Conservation (phyloP, 2,113 vertebrate species). For the Plecotus auritus region DNA sequence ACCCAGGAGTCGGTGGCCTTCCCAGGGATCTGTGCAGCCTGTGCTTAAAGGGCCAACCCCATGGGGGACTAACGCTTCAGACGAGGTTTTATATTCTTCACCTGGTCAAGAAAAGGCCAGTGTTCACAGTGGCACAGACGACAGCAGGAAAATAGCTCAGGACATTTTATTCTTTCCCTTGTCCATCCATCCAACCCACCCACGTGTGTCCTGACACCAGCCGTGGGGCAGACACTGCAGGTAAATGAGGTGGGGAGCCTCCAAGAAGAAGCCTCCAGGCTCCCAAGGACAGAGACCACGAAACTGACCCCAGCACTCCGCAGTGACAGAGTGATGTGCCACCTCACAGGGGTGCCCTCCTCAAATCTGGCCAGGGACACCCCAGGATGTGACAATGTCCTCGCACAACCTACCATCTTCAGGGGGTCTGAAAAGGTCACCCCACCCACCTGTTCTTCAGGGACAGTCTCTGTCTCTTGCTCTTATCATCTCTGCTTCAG, state of each 20-base stretch:
- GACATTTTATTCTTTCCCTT: background rate
- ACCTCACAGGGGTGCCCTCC: background rate
- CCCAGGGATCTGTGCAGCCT: background rate
- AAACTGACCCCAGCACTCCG: background rate
- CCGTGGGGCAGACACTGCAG: background rate
- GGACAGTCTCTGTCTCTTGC: background rate
- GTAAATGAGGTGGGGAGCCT: background rate
- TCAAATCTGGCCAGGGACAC: background rate
- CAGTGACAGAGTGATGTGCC: background rate
- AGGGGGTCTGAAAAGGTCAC: background rate
- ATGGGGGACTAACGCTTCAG: background rate
- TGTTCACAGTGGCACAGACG: background rate
- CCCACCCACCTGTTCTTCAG: background rate
- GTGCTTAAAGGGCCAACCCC: too few relatives aligned
- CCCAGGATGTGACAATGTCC: background rate
- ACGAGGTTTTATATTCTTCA: background rate
- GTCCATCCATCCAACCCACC: background rate
- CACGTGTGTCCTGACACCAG: background rate
- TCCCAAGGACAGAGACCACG: background rate
- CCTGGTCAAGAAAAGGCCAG: background rate
- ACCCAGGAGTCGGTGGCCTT: background rate
- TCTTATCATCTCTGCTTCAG: background rate
- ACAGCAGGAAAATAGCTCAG: background rate
- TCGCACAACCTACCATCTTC: background rate
- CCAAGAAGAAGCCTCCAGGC: background rate